Percentiles rank a stretch among this genome's conserved stretches.
phyloP scores from a whole-genome alignment of 2,797 vertebrate genomes.

The Emydoidea blandingii region DNA sequence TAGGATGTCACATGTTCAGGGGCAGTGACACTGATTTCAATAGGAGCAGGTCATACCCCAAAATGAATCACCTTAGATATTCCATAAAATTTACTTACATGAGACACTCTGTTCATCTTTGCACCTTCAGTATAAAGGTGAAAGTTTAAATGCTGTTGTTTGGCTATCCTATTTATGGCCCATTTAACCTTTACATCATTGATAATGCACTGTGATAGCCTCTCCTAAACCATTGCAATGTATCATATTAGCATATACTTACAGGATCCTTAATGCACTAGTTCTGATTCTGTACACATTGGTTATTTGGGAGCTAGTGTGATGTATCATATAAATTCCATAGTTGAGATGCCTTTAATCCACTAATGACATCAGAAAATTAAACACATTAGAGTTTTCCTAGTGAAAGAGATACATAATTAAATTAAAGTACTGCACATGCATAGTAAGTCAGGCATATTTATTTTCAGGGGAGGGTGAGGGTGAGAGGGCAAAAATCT shows the following conservation, averaged over 20 bases:
- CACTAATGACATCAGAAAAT: not conserved
- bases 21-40: not conserved
- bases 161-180: not conserved
- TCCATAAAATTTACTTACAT: not conserved
- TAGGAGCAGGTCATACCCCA: not conserved
- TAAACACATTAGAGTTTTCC: not conserved
- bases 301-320: not conserved
- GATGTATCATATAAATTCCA: not conserved
- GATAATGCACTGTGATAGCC: not conserved
- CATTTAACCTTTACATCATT: not conserved
- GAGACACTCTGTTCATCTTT: not conserved
- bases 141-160: not conserved
- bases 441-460: not conserved
- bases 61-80: not conserved
- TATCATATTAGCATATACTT: not conserved
- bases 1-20: not conserved
- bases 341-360: not conserved
- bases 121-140: not conserved
- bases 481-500: not conserved
- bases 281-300: not conserved
- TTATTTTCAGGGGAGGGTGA: not conserved
- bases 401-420: not conserved
- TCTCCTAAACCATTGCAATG: not conserved
- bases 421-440: not conserved
- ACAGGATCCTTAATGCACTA: not conserved